phyloP scores from a whole-genome alignment of 2,113 vertebrate genomes.

The Eublepharis macularius region DNA sequence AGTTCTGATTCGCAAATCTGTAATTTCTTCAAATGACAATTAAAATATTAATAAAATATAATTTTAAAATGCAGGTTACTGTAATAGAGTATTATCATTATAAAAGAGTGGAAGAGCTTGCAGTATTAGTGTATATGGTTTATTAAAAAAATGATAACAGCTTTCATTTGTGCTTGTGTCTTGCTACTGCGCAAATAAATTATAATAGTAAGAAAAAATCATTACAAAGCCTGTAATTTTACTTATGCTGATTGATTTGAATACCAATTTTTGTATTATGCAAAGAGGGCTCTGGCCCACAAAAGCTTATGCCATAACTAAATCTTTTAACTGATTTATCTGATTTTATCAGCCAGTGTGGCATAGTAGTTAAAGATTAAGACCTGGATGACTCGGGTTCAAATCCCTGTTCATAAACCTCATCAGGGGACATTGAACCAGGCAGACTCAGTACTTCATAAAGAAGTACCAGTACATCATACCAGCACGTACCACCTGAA shows the following conservation, averaged over 20 bases:
- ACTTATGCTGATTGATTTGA: background rate
- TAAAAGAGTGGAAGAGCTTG: slow-evolving; percentile 14
- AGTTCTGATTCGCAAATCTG: background rate
- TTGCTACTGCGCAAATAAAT: background rate
- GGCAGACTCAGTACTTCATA: no score
- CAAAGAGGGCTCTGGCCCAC: background rate
- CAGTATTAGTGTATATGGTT: background rate
- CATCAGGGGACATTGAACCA: no score
- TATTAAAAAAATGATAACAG: slow-evolving; percentile 4
- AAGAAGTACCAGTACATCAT: no score
- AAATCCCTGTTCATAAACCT: no score
- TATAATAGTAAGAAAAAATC: background rate
- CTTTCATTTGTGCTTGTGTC: background rate
- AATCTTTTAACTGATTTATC: background rate
- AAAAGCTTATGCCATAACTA: background rate
- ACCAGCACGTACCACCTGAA: no score
- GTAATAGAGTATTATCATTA: background rate
- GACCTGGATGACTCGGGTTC: no score
- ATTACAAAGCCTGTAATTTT: background rate
- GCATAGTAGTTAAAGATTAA: no score
- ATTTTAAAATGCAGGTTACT: slow-evolving; percentile 20
- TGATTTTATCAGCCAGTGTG: background rate
- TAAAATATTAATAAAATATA: slow-evolving; percentile 3
- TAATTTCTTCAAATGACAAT: background rate
- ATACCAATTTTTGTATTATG: background rate